Conservation (phyloP, 2,113 vertebrate species). For the Podiceps cristatus region DNA sequence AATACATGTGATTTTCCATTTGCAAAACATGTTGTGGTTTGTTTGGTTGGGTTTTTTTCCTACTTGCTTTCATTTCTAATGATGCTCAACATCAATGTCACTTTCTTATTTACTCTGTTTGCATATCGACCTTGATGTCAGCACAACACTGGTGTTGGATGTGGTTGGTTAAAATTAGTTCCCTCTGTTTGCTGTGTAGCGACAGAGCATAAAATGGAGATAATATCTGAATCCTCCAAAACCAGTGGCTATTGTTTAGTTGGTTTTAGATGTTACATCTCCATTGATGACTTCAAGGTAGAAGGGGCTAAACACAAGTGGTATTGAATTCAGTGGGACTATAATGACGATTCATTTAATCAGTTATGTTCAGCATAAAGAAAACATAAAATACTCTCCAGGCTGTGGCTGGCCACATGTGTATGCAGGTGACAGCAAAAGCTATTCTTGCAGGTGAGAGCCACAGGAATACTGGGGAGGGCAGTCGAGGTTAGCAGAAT, state of each 20-base stretch:
- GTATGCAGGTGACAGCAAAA: background rate
- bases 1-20: background rate
- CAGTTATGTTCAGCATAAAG: background rate
- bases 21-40: background rate
- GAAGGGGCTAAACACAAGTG: background rate
- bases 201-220: background rate
- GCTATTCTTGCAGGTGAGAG: background rate
- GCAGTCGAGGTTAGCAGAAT: constrained; percentile 3
- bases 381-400: background rate
- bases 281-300: background rate
- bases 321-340: background rate
- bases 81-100: background rate
- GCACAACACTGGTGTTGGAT: background rate
- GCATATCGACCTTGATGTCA: background rate
- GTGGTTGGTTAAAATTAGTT: background rate
- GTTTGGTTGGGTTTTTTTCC: background rate
- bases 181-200: background rate
- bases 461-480: background rate
- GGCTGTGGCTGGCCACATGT: background rate
- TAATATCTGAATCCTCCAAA: background rate
- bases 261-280: background rate
- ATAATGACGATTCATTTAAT: background rate
- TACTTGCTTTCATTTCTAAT: background rate
- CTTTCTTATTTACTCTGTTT: background rate
- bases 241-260: background rate